Conservation (phyloP, 2,888 invertebrate species). For the Temnothorax ravouxi region DNA sequence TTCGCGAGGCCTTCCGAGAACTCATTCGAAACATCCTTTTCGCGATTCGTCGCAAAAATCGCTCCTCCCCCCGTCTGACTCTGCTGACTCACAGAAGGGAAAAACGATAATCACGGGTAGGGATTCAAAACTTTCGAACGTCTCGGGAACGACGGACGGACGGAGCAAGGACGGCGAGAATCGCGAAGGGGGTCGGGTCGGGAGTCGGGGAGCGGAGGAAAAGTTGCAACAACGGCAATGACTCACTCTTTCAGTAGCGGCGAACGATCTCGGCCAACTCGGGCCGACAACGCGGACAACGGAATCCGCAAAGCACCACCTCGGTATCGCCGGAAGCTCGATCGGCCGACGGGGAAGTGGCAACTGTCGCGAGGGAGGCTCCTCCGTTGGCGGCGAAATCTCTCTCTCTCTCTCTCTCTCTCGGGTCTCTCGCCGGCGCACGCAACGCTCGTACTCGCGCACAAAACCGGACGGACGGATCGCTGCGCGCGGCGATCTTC, state of each 20-base stretch:
- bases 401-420: neutral
- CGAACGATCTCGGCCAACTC: slow-evolving; percentile 54
- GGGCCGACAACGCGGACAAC: neutral
- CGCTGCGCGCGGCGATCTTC: neutral
- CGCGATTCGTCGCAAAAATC: too few relatives aligned
- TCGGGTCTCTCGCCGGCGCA: neutral
- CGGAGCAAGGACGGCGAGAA: neutral
- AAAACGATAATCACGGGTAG: neutral
- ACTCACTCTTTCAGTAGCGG: slow-evolving; percentile 59
- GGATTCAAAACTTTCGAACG: neutral
- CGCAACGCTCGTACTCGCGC: neutral
- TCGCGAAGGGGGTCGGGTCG: neutral
- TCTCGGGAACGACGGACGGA: too few relatives aligned
- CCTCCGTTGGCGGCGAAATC: neutral
- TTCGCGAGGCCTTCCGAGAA: neutral
- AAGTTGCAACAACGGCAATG: slow-evolving; percentile 16
- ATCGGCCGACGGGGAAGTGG: neutral
- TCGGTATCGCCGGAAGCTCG: slow-evolving; percentile 12
- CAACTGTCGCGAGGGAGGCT: neutral
- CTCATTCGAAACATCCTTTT: neutral
- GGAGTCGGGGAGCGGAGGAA: neutral
- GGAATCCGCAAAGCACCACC: neutral
- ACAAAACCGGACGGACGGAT: neutral
- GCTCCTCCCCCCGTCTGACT: neutral
- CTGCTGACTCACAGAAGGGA: neutral